A percentile compares a stretch with the other conserved stretches of the same genome.
Evolutionary conservation across 2,797 vertebrate genomes (phyloP).

Genomic region (Catostomus latipinnis): DNA sequence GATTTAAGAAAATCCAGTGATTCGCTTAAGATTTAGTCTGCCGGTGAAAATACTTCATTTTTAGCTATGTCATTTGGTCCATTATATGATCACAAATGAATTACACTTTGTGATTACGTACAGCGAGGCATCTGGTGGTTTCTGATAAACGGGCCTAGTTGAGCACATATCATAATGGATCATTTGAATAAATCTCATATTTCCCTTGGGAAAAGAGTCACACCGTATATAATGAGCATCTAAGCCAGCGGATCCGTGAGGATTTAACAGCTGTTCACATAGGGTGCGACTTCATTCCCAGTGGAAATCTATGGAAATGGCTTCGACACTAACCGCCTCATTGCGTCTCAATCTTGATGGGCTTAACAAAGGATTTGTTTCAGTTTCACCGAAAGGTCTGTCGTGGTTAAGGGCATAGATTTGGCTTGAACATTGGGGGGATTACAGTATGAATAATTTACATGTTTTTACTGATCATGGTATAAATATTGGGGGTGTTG

Average conservation of each 20-base stretch:
- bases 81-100: neutral
- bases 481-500: no score
- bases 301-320: neutral
- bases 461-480: no score
- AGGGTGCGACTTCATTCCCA: neutral
- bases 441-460: no score
- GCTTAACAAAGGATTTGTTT: constrained; percentile 40
- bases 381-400: neutral
- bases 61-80: fast-evolving
- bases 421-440: no score
- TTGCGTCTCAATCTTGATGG: neutral
- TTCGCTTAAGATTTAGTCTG: no score
- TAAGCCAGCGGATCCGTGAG: no score
- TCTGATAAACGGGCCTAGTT: constrained; percentile 16
- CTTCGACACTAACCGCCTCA: neutral
- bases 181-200: no score
- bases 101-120: neutral
- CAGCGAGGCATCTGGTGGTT: constrained; percentile 1
- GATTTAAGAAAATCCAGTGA: neutral
- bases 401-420: neutral
- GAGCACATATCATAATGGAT: neutral
- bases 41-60: no score
- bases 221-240: no score
- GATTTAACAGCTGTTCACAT: neutral
- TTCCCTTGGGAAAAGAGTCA: no score